Base-by-base conservation (phyloP, 2,113 vertebrate genomes). In the Phylloscopus trochilus region DNA sequence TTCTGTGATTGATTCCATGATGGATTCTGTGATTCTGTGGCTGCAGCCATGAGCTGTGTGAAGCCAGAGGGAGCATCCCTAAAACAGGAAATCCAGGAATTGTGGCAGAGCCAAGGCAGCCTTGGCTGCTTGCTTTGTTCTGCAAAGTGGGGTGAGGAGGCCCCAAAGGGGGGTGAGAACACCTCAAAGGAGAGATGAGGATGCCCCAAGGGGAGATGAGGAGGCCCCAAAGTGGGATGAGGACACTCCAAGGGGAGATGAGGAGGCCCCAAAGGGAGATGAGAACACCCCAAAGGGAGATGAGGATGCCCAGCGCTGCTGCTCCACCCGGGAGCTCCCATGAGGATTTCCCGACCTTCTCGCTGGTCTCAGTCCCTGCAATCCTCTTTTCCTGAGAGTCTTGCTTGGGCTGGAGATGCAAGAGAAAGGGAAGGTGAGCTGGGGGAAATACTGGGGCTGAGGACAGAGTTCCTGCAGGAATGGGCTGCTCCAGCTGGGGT, bases 231-330 rank as follows among this genome's bases (percentile, higher is more conserved):
- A 31, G 30, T 1, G 39, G 20, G 28, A 24, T 24, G 15, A 16
- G 14, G 7, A 11, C 3, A 6, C 15, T 24, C 60, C 60, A 41
- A 15, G 27, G 13, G 9, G 66, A 23, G 31, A 26, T 46, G 41
- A 11, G 28, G 10, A 6, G 0, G 0, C 3, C 49, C 49, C 39
- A 31, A 0, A 19, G 37, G 6, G 51, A 12, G 28, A 26, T 51
- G 44, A 0, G 35, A 4, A 5, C 0, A 0, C 4, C 47, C 58
- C 35, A 28, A 24, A 58, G 62, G 0, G 41, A 43, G 43, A 24
- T 84, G 17, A 23, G 8, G 33, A n/a, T 0, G 0, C 39, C 33
- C 43, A 39, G 18, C 0, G 0, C 46, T 31, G 24, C 62, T 1
- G 3, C 30, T 90, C 23, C 44, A 20, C 46, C n/a, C 1, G 1